Base-by-base conservation (phyloP, 2,113 vertebrate species). In the Dromiciops gliroides region DNA sequence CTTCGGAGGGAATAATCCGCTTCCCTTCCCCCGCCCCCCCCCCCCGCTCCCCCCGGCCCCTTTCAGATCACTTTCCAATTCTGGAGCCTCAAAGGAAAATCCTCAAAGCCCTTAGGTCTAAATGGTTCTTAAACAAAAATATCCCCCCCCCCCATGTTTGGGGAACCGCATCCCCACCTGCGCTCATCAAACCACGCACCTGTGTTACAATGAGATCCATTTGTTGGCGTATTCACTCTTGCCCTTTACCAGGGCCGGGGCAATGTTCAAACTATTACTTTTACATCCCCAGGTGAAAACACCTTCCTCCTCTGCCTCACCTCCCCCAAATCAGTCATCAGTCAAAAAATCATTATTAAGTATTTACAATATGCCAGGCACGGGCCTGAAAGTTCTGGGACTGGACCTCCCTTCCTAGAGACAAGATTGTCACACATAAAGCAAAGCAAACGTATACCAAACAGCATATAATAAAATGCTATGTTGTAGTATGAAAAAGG, bases 121-220 rank as follows among this genome's bases (percentile, higher is more conserved):
- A 92, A 95, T 83, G 95, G 94, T 95, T 93, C 93, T 93, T 94
- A 1, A 95, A 95, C 94, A 95, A 95, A 51, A 3, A 37, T 90
- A 22, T n/a, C 4, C 51, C 25, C 50, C 50, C 50, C 9, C 26
- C 19, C n/a, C n/a, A 83, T 19, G 5, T 83, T 44, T 44, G 37
- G n/a, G 67, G 67, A n/a, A 56, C 75, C 60, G 53, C 53, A 5
- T 53, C 75, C 49, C 24, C 5, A 11, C 1, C 48, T 51, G 44
- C 47, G 50, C 90, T 49, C n/a, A 11, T 7, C 52, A 11, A 37
- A 12, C 52, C 1, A 37, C 7, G 11, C 44, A 49, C 31, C 44
- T 0, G 1, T 16, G 19, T 31, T 51, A 6, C 24, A 0, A 8
- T 0, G 5, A 11, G 25, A 47, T 91, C 31, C 60, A 37, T 28